phyloP scores from a whole-genome alignment of 2,888 invertebrate species.

The Coenonympha arcania region DNA sequence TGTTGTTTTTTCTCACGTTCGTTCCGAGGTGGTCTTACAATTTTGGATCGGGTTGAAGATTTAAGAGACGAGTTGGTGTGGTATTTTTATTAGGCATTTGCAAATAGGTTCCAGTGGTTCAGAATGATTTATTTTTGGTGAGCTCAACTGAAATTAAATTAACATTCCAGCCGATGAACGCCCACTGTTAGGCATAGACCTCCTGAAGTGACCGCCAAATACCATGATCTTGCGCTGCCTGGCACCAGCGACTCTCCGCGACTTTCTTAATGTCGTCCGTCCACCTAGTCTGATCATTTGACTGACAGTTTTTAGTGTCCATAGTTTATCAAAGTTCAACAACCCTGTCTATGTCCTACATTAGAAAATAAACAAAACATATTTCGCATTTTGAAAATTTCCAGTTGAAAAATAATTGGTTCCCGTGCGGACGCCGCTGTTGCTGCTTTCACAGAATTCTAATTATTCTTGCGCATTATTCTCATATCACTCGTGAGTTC shows the following conservation, averaged over 20 bases:
- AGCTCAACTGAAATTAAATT: too few species aligned
- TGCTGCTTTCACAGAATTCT: background rate
- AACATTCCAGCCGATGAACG: too few species aligned
- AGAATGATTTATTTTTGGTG: background rate
- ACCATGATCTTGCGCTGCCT: too few species aligned
- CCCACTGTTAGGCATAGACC: too few species aligned
- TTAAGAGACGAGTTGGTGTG: background rate
- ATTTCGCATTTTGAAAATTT: background rate
- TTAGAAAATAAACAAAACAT: background rate
- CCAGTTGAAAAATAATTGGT: conserved; percentile 1
- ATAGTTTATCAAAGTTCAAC: too few species aligned
- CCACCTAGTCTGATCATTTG: too few species aligned
- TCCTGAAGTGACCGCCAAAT: too few species aligned
- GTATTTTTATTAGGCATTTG: background rate
- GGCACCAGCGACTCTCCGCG: too few species aligned
- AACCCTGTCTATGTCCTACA: too few species aligned
- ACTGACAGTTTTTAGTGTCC: too few species aligned
- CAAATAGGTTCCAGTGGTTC: background rate
- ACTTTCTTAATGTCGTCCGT: too few species aligned
- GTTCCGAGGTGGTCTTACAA: conserved; percentile 16
- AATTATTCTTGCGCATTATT: conserved; percentile 1
- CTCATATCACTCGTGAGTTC: background rate
- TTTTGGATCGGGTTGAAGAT: background rate
- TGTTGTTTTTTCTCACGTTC: conserved; percentile 33
- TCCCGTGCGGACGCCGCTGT: background rate